A percentile compares a stretch with the other conserved stretches of the same genome.
Evolutionary conservation across 2,113 vertebrate genomes (phyloP).

Genomic region (Hypocryptadius cinnamomeus): DNA sequence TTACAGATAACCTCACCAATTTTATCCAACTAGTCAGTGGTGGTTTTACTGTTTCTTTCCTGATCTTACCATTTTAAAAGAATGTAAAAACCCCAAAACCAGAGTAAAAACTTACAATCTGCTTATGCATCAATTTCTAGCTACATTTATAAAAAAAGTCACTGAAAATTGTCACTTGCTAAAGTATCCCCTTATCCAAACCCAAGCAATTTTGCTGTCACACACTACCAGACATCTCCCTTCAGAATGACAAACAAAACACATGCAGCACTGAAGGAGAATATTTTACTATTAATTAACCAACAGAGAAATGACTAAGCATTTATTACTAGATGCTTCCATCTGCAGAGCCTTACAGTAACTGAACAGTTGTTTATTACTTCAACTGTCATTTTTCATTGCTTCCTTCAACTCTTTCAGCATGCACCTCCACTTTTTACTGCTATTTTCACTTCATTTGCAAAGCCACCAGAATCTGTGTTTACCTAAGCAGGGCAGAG

Average conservation of each 20-base stretch:
- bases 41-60: not conserved
- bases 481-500: not conserved
- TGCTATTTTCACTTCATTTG: not conserved
- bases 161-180: not conserved
- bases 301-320: constrained; percentile 54
- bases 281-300: constrained; percentile 35
- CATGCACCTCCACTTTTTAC: not conserved
- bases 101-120: not conserved
- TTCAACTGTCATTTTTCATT: not conserved
- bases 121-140: not conserved
- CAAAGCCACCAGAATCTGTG: not conserved
- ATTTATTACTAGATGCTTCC: constrained; percentile 20
- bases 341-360: not conserved
- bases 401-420: not conserved
- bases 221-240: not conserved
- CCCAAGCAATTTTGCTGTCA: not conserved
- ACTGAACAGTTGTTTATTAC: not conserved
- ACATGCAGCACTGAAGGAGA: not conserved
- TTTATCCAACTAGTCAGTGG: not conserved
- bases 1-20: not conserved
- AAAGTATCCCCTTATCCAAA: not conserved
- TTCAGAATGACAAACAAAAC: not conserved
- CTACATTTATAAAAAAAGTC: not conserved
- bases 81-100: too few species aligned
- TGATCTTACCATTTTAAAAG: not conserved